phyloP scores from a whole-genome alignment of 2,888 invertebrate genomes.

The Apodemia mormo region DNA sequence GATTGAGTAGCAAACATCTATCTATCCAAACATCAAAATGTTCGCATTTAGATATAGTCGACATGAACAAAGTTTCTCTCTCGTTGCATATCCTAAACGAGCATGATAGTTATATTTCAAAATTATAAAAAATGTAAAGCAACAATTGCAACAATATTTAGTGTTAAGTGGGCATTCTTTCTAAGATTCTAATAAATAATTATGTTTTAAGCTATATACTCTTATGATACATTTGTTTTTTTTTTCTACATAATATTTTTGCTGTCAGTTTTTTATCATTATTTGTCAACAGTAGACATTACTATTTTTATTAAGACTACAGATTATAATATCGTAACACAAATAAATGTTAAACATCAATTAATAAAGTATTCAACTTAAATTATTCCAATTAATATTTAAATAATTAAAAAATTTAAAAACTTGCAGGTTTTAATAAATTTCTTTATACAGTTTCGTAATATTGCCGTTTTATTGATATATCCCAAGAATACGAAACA shows the following conservation, averaged over 20 bases:
- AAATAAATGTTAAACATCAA: not conserved
- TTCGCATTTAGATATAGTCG: too few relatives aligned
- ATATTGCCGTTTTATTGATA: slow-evolving; percentile 49
- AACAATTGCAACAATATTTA: too few relatives aligned
- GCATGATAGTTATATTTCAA: too few relatives aligned
- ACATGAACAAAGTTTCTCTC: too few relatives aligned
- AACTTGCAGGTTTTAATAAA: slow-evolving; percentile 59
- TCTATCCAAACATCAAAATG: too few relatives aligned
- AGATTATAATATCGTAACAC: not conserved
- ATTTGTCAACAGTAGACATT: not conserved
- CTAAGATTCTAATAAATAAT: not conserved
- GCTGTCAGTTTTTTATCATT: not conserved
- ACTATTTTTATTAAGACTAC: too few relatives aligned
- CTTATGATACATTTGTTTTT: not conserved
- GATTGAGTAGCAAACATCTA: too few relatives aligned
- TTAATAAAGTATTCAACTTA: not conserved
- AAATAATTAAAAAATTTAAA: too few relatives aligned
- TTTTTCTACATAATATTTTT: not conserved
- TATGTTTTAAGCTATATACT: not conserved
- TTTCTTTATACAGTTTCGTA: slow-evolving; percentile 77
- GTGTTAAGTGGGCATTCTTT: not conserved
- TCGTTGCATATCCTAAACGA: too few relatives aligned
- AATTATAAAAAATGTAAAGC: too few relatives aligned
- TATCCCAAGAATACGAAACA: not conserved
- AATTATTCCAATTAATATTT: slow-evolving; percentile 18